Evolutionary conservation across 35 echinoderm and acorn worm genomes (phyloP), one percentile per base, ranked within the genome.

Genomic region (Ophiothrix spiculata): DNA sequence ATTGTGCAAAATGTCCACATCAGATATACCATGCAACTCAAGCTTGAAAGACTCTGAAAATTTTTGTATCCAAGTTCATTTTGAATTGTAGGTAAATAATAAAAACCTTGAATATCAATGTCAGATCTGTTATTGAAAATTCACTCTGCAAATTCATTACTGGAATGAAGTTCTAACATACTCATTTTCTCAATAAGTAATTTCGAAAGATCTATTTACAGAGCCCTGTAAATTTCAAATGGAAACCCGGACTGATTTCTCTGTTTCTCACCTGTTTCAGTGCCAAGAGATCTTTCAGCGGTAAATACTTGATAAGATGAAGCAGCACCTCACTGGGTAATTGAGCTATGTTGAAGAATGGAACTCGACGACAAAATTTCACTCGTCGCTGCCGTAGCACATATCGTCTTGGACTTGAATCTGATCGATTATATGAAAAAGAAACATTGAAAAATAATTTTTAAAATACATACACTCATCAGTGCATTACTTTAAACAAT

Each of bases 221-320:
- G n/a, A 32, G n/a, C 32, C 4, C 33, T 74, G 13, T 25, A 29
- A 25, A 29, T 74, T 25, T 3, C 25, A 32, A 17, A 21, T 33
- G 19, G 35, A 75, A 19, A 75, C 29, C 29, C 73, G 35, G 29
- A 33, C 73, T n/a, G 19, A 2, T n/a, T 2, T 75, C 2, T 36
- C 36, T 35, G 31, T 38, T 4, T 16, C 40, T 4, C 54, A 82
- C 80, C 33, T 82, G 80, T 82, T 31, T 82, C 15, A 45, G 40
- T 16, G 40, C 34, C 8, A 82, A 32, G n/a, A 82, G 33, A 41
- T 82, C 80, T 32, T 45, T 82, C n/a, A 82, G 33, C 0, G 80
- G 80, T 21, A 82, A 41, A 45, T 42, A 82, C 40, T 82, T 82
- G 80, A 82, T 46, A 41, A 82, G 80, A 46, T 82, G 80, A 13